Evolutionary conservation across 2,888 invertebrate genomes (phyloP).

Genomic region (Drosophila nr. fundita): DNA sequence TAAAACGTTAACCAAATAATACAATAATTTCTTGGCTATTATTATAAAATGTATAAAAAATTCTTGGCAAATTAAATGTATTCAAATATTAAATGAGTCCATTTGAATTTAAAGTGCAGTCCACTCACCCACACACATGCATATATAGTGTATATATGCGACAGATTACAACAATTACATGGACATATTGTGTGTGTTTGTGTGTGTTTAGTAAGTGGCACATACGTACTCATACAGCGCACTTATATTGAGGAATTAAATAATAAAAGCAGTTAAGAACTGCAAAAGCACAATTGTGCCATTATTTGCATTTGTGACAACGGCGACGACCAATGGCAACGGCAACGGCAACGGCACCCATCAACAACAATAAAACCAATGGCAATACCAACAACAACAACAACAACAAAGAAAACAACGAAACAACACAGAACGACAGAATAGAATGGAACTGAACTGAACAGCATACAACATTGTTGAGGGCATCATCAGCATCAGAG

Average conservation of each 20-base stretch:
- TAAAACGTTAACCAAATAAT: background rate
- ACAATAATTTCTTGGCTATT: background rate
- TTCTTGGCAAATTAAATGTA: background rate
- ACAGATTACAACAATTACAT: conserved; percentile 13
- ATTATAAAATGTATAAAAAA: background rate
- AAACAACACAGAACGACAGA: conserved; percentile 22
- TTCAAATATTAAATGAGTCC: background rate
- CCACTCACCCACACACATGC: background rate
- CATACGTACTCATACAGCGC: conserved; percentile 19
- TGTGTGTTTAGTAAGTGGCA: conserved; percentile 11
- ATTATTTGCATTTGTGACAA: conserved; percentile 84
- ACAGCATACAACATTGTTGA: conserved; percentile 60
- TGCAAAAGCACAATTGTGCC: conserved; percentile 79
- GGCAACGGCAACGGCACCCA: conserved; percentile 30
- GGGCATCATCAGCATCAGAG: conserved; percentile 65
- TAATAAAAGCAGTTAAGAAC: conserved; percentile 74
- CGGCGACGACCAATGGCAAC: conserved; percentile 37
- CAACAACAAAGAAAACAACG: conserved; percentile 19
- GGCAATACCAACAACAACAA: conserved; percentile 12
- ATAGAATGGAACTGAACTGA: conserved; percentile 30
- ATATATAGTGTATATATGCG: background rate
- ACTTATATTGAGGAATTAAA: conserved; percentile 72
- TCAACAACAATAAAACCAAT: conserved; percentile 27
- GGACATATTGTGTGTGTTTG: conserved; percentile 1
- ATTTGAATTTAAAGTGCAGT: background rate